Evolutionary conservation across 2,888 invertebrate genomes (phyloP).

Genomic region (Podotricha telesiphe): DNA sequence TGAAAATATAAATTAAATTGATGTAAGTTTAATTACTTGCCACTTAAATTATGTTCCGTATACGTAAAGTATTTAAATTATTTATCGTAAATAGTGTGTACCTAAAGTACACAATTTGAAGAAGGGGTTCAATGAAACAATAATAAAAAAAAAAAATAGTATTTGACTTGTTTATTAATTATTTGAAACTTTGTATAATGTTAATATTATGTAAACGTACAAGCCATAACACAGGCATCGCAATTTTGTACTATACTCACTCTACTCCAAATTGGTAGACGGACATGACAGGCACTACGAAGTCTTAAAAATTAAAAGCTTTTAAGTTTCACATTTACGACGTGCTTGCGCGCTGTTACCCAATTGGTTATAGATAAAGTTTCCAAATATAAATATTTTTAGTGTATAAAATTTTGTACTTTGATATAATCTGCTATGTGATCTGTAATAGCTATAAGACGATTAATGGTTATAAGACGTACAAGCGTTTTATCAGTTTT

Average conservation of each 20-base stretch:
- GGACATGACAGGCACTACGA: slow-evolving; percentile 16
- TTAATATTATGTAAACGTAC: not conserved
- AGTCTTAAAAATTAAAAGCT: slow-evolving; percentile 19
- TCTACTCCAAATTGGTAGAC: slow-evolving; percentile 10
- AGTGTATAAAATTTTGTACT: not conserved
- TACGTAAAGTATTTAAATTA: too few species aligned
- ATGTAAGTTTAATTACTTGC: too few species aligned
- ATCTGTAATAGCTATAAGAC: too few species aligned
- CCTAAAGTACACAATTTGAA: too few species aligned
- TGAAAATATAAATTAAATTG: too few species aligned
- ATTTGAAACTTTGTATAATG: not conserved
- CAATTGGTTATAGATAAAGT: slow-evolving; percentile 3
- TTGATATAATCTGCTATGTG: too few species aligned
- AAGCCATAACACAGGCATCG: slow-evolving; percentile 4
- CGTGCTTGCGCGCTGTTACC: slow-evolving; percentile 5
- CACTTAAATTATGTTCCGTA: too few species aligned
- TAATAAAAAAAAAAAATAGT: not conserved
- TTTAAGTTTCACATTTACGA: slow-evolving; percentile 23
- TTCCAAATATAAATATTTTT: not conserved
- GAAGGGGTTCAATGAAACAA: too few species aligned
- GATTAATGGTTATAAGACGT: too few species aligned
- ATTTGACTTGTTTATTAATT: not conserved
- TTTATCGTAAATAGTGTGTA: too few species aligned
- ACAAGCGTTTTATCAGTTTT: too few species aligned
- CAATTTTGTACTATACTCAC: not conserved